Conservation (phyloP, 2,888 invertebrate genomes). For the Ashinkailepas kermadecensis region DNA sequence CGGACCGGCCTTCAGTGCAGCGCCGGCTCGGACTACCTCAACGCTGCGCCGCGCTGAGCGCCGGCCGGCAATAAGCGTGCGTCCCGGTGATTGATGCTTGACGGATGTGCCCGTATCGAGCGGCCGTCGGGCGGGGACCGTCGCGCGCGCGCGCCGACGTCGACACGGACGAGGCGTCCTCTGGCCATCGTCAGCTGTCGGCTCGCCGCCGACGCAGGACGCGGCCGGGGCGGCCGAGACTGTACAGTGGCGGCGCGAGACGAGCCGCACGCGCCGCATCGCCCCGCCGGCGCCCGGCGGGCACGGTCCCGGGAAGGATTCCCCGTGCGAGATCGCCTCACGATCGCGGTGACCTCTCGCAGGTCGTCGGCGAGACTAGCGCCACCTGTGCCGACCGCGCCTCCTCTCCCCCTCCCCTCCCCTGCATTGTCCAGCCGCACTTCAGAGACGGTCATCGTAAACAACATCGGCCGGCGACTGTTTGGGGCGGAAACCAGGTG, state of each 20-base stretch:
- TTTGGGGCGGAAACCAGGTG: conserved; percentile 21
- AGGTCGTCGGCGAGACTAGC: neutral
- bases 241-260: neutral
- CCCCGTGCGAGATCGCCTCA: too few relatives aligned
- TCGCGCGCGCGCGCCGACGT: neutral
- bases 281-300: too few relatives aligned
- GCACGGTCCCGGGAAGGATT: too few relatives aligned
- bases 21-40: conserved; percentile 8
- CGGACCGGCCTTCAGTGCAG: neutral
- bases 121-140: neutral
- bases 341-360: too few relatives aligned
- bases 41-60: neutral
- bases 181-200: neutral
- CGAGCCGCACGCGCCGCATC: neutral
- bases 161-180: neutral
- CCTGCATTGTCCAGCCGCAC: neutral
- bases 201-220: neutral
- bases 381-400: neutral
- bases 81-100: conserved; percentile 15
- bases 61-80: conserved; percentile 16
- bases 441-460: neutral
- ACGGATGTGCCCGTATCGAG: conserved; percentile 13
- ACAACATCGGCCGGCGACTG: neutral
- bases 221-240: neutral
- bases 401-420: neutral